phyloP scores from a whole-genome alignment of 2,888 invertebrate species.

The Polydrusus pterygomalis region DNA sequence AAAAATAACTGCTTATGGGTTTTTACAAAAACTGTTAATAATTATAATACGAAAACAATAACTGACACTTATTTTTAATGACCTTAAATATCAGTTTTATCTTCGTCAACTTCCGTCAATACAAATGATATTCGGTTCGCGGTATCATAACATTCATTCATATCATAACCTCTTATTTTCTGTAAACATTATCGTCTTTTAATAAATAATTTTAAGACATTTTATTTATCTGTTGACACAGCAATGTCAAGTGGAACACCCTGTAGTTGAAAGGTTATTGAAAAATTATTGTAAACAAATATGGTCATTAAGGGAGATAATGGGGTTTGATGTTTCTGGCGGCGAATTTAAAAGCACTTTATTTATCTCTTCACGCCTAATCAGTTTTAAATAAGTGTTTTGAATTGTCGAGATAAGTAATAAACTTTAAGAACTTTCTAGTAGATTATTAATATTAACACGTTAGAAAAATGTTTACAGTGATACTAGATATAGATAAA shows the following conservation, averaged over 20 bases:
- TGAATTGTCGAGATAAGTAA: slow-evolving; percentile 3
- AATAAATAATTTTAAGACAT: slow-evolving; percentile 21
- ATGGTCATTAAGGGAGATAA: slow-evolving; percentile 25
- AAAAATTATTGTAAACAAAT: slow-evolving; percentile 39
- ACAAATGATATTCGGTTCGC: background rate
- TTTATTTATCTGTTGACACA: slow-evolving; percentile 16
- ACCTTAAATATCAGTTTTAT: background rate
- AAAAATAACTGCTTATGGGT: too few relatives aligned
- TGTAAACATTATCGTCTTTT: slow-evolving; percentile 18
- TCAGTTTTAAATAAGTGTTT: slow-evolving; percentile 13
- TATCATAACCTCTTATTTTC: slow-evolving; percentile 2
- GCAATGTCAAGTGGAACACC: slow-evolving; percentile 23
- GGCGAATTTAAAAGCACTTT: slow-evolving; percentile 15
- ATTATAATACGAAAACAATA: too few relatives aligned
- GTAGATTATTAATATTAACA: background rate
- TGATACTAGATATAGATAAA: background rate
- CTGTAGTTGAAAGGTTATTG: slow-evolving; percentile 36
- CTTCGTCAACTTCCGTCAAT: background rate
- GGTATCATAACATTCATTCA: too few relatives aligned
- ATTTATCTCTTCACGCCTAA: slow-evolving; percentile 16
- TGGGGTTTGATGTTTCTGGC: slow-evolving; percentile 31
- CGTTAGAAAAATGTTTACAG: too few relatives aligned
- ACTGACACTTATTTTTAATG: background rate
- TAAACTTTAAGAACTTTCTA: background rate
- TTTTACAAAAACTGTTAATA: too few relatives aligned